A percentile compares a stretch with the other conserved stretches of the same genome.
Evolutionary conservation across 2,113 vertebrate species (phyloP).

Genomic region (human): DNA sequence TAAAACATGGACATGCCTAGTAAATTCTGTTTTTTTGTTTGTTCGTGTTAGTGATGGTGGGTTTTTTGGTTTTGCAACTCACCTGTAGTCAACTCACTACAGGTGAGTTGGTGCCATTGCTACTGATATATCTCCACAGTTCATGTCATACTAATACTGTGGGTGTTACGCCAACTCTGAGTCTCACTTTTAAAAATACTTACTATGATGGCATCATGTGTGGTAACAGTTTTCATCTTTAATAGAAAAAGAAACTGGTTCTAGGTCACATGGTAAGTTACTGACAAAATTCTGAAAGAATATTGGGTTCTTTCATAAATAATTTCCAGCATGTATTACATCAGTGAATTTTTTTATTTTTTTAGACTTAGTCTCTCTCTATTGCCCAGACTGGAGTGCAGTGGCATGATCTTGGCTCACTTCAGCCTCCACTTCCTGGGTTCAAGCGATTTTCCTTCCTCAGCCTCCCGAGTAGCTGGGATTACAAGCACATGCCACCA

Average conservation of each 20-base stretch:
- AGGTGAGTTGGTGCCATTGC: not conserved
- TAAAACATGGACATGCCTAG: conserved; percentile 74
- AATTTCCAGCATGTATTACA: not conserved
- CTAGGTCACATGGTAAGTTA: not conserved
- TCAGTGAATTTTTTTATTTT: not conserved
- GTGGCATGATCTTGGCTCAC: too few relatives aligned
- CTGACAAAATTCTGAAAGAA: conserved; percentile 21
- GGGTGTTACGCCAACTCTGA: not conserved
- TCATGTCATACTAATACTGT: not conserved
- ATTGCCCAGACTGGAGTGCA: too few relatives aligned
- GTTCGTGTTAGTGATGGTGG: not conserved
- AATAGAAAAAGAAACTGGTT: not conserved
- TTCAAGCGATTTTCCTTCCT: too few relatives aligned
- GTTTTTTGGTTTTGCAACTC: conserved; percentile 53
- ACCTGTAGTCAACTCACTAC: conserved; percentile 37
- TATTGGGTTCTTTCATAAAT: not conserved
- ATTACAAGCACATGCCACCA: too few relatives aligned
- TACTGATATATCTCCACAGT: not conserved
- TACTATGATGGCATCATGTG: not conserved
- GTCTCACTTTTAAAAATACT: not conserved
- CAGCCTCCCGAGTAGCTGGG: too few relatives aligned
- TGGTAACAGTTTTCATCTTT: not conserved
- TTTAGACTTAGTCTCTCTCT: too few relatives aligned
- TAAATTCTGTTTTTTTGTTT: not conserved
- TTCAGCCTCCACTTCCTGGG: too few relatives aligned